phyloP scores from a whole-genome alignment of 2,888 invertebrate genomes.

The Pemphredon lugubris region DNA sequence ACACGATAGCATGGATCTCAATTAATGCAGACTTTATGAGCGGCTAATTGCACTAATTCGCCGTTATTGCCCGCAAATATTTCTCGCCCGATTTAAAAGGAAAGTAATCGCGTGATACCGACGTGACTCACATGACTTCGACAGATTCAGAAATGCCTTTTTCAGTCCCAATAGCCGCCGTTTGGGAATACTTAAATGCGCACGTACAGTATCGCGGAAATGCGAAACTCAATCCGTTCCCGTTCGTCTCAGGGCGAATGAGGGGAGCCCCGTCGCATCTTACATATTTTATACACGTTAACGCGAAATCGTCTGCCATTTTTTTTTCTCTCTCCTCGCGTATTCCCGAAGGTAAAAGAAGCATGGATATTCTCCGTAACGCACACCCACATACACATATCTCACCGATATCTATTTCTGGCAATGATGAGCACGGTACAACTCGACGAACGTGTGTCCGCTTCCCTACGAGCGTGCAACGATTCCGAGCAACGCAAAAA shows the following conservation, averaged over 20 bases:
- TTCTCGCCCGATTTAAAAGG: too few relatives aligned
- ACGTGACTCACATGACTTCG: too few relatives aligned
- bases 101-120: too few relatives aligned
- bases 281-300: conserved; percentile 14
- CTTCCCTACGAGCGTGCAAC: conserved; percentile 42
- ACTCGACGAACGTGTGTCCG: conserved; percentile 55
- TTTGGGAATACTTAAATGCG: too few relatives aligned
- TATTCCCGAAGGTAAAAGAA: conserved; percentile 45
- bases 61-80: too few relatives aligned
- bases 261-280: background rate
- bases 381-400: conserved; percentile 69
- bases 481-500: conserved; percentile 67
- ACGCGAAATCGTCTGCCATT: conserved; percentile 47
- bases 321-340: conserved; percentile 31
- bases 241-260: background rate
- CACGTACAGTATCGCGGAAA: conserved; percentile 7
- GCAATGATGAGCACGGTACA: conserved; percentile 76
- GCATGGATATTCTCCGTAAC: conserved; percentile 60
- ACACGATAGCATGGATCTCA: too few relatives aligned
- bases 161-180: too few relatives aligned
- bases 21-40: too few relatives aligned
- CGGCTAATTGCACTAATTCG: too few relatives aligned
- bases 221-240: background rate
- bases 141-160: too few relatives aligned
- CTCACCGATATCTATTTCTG: conserved; percentile 76